phyloP scores from a whole-genome alignment of 2,113 vertebrate species.

The Lampris incognitus region DNA sequence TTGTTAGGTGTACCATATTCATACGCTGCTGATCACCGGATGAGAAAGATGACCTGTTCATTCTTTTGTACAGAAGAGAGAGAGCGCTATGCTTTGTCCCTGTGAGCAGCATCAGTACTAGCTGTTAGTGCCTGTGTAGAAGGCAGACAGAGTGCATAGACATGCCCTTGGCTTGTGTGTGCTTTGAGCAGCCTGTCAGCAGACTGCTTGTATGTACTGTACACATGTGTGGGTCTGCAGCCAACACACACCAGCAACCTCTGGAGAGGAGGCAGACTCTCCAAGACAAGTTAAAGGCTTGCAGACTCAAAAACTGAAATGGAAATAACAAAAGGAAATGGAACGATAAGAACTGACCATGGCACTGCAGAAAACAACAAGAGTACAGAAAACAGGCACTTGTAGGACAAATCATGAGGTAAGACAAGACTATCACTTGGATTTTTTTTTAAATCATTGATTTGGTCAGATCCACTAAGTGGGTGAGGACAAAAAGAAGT shows the following conservation, averaged over 20 bases:
- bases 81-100: conserved; percentile 41
- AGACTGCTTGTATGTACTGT: conserved; percentile 37
- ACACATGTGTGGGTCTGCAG: conserved; percentile 71
- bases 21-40: conserved; percentile 53
- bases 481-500: conserved; percentile 24
- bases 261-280: conserved; percentile 35
- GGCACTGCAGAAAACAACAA: conserved; percentile 72
- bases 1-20: conserved; percentile 70
- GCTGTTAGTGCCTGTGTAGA: conserved; percentile 51
- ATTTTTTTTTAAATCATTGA: conserved; percentile 27
- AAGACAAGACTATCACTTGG: conserved; percentile 60
- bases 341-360: conserved; percentile 49
- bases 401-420: conserved; percentile 75
- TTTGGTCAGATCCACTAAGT: conserved; percentile 33
- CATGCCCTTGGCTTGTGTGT: conserved; percentile 70
- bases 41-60: conserved; percentile 43
- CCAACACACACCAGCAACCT: conserved; percentile 40
- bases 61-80: conserved; percentile 52
- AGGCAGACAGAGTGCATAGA: conserved; percentile 76
- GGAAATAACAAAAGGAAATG: conserved; percentile 38
- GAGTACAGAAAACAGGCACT: conserved; percentile 81
- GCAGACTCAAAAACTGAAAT: conserved; percentile 16
- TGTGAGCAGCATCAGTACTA: conserved; percentile 47
- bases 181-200: conserved; percentile 51
- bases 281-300: not conserved